Conservation (phyloP, 2,888 invertebrate species). For the Abrostola triplasia region DNA sequence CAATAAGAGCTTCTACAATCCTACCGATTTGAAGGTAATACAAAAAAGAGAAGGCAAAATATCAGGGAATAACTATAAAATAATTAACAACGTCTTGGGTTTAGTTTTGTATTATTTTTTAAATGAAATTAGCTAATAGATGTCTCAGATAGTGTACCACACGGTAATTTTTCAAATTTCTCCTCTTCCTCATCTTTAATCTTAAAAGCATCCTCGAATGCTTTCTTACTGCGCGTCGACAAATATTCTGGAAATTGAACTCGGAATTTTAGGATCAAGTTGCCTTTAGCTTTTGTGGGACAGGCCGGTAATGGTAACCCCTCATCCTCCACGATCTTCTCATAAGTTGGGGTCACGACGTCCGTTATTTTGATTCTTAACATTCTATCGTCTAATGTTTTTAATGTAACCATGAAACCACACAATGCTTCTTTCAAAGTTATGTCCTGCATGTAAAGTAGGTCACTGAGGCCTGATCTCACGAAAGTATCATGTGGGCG, state of each 20-base stretch:
- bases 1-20: conserved; percentile 87
- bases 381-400: conserved; percentile 91
- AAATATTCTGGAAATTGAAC: conserved; percentile 80
- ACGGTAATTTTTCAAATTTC: conserved; percentile 74
- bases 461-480: conserved; percentile 90
- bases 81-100: not conserved
- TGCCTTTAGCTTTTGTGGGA: conserved; percentile 89
- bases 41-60: too few species aligned
- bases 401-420: conserved; percentile 90
- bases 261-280: conserved; percentile 91
- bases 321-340: conserved; percentile 91
- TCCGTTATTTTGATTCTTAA: conserved; percentile 92
- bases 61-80: not conserved
- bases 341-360: conserved; percentile 91
- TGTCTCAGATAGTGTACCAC: conserved; percentile 69
- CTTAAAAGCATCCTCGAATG: conserved; percentile 80
- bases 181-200: conserved; percentile 74
- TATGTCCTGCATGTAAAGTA: conserved; percentile 89
- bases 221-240: conserved; percentile 78
- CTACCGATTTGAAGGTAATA: conserved; percentile 89
- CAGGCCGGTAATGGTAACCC: conserved; percentile 91
- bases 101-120: not conserved
- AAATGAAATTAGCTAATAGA: conserved; percentile 1
- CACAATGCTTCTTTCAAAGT: conserved; percentile 91
- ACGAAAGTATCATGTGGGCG: conserved; percentile 90